These are phyloP conservation scores for Drosophila quasianomalipes DNA, from an alignment of 2,888 invertebrate genomes.

Conservation along the genomic window DNA sequence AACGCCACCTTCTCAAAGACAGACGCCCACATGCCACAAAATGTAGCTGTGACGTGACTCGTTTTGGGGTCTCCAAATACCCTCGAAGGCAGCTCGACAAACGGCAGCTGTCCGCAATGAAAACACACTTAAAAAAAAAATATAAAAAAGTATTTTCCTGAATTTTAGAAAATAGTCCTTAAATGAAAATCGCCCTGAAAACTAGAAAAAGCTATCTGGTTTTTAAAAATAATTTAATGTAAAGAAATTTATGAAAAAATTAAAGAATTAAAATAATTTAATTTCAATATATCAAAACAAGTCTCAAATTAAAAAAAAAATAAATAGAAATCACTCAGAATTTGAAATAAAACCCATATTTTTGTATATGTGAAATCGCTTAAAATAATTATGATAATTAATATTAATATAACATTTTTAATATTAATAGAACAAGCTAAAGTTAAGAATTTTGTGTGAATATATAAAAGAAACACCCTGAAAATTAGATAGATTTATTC, in stretches of 20 bases:
- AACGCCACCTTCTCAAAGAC: slow-evolving; percentile 46
- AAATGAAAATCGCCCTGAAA: not conserved
- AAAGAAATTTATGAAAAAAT: fast-evolving
- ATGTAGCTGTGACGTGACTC: slow-evolving; percentile 43
- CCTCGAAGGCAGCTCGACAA: slow-evolving; percentile 9
- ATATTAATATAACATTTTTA: not conserved
- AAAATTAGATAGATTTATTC: fast-evolving
- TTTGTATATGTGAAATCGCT: not conserved
- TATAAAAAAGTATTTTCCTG: fast-evolving
- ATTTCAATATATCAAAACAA: no score
- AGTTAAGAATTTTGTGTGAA: not conserved
- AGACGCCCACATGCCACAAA: slow-evolving; percentile 63
- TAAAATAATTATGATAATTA: not conserved
- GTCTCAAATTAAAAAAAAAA: no score
- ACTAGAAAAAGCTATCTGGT: no score
- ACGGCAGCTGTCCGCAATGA: slow-evolving; percentile 57
- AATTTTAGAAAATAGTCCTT: not conserved
- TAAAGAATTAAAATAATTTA: fast-evolving
- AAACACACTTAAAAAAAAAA: slow-evolving; percentile 31
- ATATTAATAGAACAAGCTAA: not conserved
- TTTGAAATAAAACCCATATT: not conserved
- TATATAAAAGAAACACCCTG: fast-evolving
- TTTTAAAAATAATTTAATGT: not conserved
- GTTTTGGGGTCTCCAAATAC: slow-evolving; percentile 1
- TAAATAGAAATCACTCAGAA: fast-evolving